These are phyloP conservation scores for Dasypogon diadema DNA, from an alignment of 2,888 invertebrate species.

Conservation along the genomic window DNA sequence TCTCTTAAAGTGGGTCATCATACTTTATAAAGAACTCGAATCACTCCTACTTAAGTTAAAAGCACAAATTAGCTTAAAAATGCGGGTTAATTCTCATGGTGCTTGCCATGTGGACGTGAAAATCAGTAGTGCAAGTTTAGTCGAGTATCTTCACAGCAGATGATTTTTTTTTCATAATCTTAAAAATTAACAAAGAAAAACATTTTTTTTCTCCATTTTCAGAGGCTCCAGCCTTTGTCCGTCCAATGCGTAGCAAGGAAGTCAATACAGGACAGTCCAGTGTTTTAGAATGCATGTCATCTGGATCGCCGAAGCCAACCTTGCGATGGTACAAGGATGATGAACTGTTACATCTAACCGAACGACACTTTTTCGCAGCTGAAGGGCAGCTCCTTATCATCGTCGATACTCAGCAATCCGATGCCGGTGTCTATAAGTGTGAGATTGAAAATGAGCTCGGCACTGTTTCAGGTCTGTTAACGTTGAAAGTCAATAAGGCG, in stretches of 20 bases:
- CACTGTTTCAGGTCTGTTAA: conserved; percentile 78
- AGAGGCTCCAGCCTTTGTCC: conserved; percentile 89
- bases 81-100: too few relatives aligned
- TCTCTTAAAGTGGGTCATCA: too few relatives aligned
- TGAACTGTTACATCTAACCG: conserved; percentile 77
- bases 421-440: conserved; percentile 91
- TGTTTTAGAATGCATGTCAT: conserved; percentile 89
- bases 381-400: conserved; percentile 91
- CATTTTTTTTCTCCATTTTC: conserved; percentile 57
- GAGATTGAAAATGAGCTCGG: conserved; percentile 89
- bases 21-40: too few relatives aligned
- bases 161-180: too few relatives aligned
- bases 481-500: conserved; percentile 71
- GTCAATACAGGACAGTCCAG: conserved; percentile 84
- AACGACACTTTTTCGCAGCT: conserved; percentile 87
- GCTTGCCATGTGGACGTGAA: too few relatives aligned
- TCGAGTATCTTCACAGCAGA: too few relatives aligned
- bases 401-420: conserved; percentile 80
- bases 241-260: conserved; percentile 87
- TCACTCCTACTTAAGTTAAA: too few relatives aligned
- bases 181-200: background rate
- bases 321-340: conserved; percentile 90
- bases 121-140: too few relatives aligned
- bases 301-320: conserved; percentile 85
- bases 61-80: too few relatives aligned